A percentile compares a stretch with the other conserved stretches of the same genome.
phyloP scores from a whole-genome alignment of 2,888 invertebrate species.

The Caenorhabditis sp. region DNA sequence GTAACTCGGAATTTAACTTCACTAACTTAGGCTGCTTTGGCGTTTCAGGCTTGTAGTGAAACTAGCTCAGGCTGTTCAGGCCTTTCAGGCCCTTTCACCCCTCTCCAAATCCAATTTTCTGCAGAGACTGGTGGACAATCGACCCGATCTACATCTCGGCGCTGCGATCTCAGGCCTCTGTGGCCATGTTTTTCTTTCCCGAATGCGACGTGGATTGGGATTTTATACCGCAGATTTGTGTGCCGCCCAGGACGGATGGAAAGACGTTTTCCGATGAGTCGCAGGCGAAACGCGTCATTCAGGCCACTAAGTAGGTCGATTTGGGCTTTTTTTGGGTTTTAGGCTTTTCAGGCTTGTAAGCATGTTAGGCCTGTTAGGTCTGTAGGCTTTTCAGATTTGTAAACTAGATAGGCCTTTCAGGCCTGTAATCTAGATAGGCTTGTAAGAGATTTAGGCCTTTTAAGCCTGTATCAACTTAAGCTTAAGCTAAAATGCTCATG shows the following conservation, averaged over 20 bases:
- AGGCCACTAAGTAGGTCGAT: constrained; percentile 65
- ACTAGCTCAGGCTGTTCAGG: no score
- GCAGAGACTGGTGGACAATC: constrained; percentile 70
- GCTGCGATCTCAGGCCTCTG: constrained; percentile 59
- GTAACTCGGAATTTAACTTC: no score
- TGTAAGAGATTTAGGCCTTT: neutral
- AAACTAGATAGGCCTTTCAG: no score
- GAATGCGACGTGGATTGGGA: constrained; percentile 73
- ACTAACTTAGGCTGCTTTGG: no score
- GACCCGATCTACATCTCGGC: constrained; percentile 72
- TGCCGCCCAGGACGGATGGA: constrained; percentile 65
- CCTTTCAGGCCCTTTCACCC: no score
- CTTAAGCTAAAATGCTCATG: no score
- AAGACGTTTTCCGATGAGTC: constrained; percentile 63
- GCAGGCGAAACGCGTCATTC: constrained; percentile 60
- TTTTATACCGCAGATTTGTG: constrained; percentile 50
- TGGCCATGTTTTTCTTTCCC: constrained; percentile 74
- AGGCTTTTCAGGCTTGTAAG: no score
- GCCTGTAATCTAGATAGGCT: no score
- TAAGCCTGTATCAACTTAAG: neutral
- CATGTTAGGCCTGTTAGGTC: no score
- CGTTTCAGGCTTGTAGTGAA: no score
- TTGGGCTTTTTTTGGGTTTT: constrained; percentile 2
- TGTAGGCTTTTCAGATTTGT: no score
- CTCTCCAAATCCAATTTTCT: neutral